Base-by-base conservation (phyloP, 2,797 vertebrate genomes). In the Pelochelys cantorii region DNA sequence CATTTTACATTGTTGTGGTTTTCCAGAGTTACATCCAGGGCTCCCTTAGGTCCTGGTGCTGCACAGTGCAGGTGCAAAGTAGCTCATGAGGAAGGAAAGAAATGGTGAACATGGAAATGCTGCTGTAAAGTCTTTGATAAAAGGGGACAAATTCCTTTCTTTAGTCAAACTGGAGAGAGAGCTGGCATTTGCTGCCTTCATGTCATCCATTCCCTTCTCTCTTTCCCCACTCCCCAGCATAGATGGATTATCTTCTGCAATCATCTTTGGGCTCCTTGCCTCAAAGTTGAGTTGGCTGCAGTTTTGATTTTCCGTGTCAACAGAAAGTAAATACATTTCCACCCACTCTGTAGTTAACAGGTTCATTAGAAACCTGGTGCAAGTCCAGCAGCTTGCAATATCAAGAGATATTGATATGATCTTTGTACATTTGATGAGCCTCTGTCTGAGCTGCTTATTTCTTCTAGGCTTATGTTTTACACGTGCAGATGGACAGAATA, bases 261-360 rank as follows among this genome's bases (percentile, higher is more conserved):
- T 90, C 83, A 54, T 65, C 52, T 77, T 65, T 83, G 53, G 13
- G 1, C 65, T 85, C 79, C 89, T 89, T 82, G 85, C 86, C 79
- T 0, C 0, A 68, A 55, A 79, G 81, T 77, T 93, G 57, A 13
- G 83, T 80, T 91, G 85, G 85, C 94, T 94, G 86, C 77, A 80
- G 42, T 5, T 90, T 56, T 54, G 25, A 29, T 90, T 93, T 93
- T 94, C 81, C 29, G 0, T 25, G 20, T 80, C 59, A 88, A 48
- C 5, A 80, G 22, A 68, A 81, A 48, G 87, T 79, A 91, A 89
- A 68, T 48, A 60, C 6, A 65, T 94, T 92, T 91, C 77, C 59
- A 14, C 25, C 56, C 48, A 74, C 22, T 86, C 37, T 55, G 5
- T 55, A n/a, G 60, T 92, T 79, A n/a, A 25, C 54, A 23, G 9